Evolutionary conservation across 2,888 invertebrate genomes (phyloP).

Genomic region (Lasius fuliginosus): DNA sequence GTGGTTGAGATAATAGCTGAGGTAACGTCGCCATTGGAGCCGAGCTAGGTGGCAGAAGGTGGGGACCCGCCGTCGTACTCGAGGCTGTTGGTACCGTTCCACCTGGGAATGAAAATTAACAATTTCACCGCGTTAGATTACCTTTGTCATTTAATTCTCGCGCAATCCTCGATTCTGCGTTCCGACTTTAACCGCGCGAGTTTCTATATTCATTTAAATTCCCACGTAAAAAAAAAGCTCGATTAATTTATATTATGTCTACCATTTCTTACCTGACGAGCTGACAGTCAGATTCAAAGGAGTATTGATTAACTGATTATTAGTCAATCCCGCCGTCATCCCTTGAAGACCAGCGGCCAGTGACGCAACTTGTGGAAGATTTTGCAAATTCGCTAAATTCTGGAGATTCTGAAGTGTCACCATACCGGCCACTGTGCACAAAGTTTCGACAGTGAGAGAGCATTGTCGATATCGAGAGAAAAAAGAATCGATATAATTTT

Average conservation of each 20-base stretch:
- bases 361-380: conserved; percentile 89
- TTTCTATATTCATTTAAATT: conserved; percentile 2
- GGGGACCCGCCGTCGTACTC: conserved; percentile 83
- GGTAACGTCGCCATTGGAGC: conserved; percentile 88
- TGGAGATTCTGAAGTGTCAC: conserved; percentile 93
- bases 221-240: not conserved
- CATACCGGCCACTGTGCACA: conserved; percentile 90
- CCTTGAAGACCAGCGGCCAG: conserved; percentile 90
- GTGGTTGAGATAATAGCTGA: conserved; percentile 88
- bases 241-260: not conserved
- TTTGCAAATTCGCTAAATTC: conserved; percentile 92
- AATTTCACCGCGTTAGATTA: conserved; percentile 37
- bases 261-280: conserved; percentile 85
- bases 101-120: conserved; percentile 74
- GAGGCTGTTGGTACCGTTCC: conserved; percentile 85
- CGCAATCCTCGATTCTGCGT: not conserved
- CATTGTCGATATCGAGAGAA: not conserved
- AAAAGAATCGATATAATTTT: not conserved
- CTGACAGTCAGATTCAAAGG: conserved; percentile 94
- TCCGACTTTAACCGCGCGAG: not conserved
- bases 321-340: conserved; percentile 87
- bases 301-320: conserved; percentile 91
- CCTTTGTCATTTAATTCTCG: not conserved
- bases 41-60: conserved; percentile 83
- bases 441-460: not conserved